Conservation (phyloP, 1,140 invertebrate species). For the Drosophila lini region DNA sequence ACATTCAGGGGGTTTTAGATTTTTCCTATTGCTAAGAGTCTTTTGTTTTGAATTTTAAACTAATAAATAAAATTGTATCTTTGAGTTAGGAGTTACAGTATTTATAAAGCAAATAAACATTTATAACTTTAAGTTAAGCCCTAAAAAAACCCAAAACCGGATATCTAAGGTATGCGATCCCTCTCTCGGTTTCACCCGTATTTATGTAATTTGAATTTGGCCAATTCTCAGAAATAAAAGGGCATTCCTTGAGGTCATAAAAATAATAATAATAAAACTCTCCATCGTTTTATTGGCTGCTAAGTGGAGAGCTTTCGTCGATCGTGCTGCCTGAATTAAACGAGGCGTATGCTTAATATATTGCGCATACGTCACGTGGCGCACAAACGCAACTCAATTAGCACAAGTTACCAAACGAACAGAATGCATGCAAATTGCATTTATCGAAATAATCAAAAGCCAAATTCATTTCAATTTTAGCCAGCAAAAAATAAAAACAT, state of each 20-base stretch:
- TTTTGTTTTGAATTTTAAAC: not conserved
- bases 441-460: conserved; percentile 47
- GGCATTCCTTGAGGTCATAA: conserved; percentile 14
- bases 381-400: conserved; percentile 49
- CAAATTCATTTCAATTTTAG: conserved; percentile 31
- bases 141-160: no score
- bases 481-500: not conserved
- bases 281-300: conserved; percentile 45
- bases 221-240: conserved; percentile 19
- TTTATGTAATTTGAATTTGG: not conserved
- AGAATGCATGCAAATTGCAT: conserved; percentile 46
- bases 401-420: conserved; percentile 36
- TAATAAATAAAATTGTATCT: not conserved
- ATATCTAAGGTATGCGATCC: not conserved
- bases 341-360: conserved; percentile 62
- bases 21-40: not conserved
- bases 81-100: not conserved
- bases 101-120: no score
- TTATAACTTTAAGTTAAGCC: no score
- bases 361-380: conserved; percentile 73
- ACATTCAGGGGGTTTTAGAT: conserved; percentile 22
- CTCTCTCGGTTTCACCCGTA: no score
- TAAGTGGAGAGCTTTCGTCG: conserved; percentile 45
- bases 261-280: conserved; percentile 13
- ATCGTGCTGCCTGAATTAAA: conserved; percentile 38